These are phyloP conservation scores for Plotosus lineatus DNA, from an alignment of 2,113 vertebrate species.

Conservation along the genomic window DNA sequence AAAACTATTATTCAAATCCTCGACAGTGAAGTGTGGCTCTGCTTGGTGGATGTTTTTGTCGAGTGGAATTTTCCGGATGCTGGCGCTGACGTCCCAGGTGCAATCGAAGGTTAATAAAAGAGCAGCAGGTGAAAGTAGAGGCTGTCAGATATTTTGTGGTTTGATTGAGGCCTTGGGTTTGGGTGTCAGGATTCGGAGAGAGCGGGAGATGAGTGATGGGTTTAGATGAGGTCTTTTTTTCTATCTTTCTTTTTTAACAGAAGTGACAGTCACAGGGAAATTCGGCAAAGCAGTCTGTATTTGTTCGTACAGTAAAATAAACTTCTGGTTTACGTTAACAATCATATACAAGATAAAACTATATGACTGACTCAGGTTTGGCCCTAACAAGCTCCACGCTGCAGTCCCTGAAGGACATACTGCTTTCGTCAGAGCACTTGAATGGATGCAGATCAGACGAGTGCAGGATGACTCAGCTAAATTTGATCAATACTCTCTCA, in stretches of 20 bases:
- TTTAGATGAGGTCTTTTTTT: not conserved
- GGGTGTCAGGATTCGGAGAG: not conserved
- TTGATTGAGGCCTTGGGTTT: constrained; percentile 17
- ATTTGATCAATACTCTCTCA: not conserved
- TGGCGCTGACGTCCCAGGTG: not conserved
- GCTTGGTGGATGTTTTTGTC: not conserved
- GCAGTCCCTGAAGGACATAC: not conserved
- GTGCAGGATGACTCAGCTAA: not conserved
- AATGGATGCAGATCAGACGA: not conserved
- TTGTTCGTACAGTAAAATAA: not conserved
- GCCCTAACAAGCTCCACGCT: not conserved
- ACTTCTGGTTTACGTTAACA: not conserved
- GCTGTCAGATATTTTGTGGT: constrained; percentile 43
- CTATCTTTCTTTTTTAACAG: not conserved
- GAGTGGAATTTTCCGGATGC: not conserved
- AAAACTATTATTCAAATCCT: not conserved
- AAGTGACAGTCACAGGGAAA: not conserved
- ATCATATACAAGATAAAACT: not conserved
- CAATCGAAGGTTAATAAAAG: constrained; percentile 13
- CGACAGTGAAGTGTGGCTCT: not conserved
- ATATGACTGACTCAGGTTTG: not conserved
- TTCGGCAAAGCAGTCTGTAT: not conserved
- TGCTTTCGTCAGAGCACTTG: not conserved
- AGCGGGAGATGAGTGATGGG: not conserved
- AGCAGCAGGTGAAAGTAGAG: constrained; percentile 41